A percentile compares a stretch with the other conserved stretches of the same genome.
These are phyloP conservation scores for Aspidiotus rigidus DNA, from an alignment of 2,888 invertebrate genomes.

Conservation along the genomic window DNA sequence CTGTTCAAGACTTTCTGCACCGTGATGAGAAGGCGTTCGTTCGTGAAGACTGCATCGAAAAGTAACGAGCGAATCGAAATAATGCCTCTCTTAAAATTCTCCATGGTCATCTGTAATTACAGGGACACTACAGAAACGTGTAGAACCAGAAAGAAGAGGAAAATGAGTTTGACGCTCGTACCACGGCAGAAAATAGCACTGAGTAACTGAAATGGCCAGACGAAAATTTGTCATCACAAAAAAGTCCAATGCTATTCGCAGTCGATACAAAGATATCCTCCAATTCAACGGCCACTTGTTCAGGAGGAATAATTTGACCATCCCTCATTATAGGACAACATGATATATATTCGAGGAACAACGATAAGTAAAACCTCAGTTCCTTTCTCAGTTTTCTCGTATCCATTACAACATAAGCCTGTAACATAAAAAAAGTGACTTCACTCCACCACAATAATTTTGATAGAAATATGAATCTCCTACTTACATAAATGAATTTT, in stretches of 20 bases:
- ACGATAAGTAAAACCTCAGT: slow-evolving; percentile 61
- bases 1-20: slow-evolving; percentile 74
- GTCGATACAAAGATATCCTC: slow-evolving; percentile 63
- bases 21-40: slow-evolving; percentile 65
- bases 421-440: slow-evolving; percentile 34
- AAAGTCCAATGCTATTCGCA: slow-evolving; percentile 56
- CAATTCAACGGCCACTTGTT: slow-evolving; percentile 66
- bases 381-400: slow-evolving; percentile 52
- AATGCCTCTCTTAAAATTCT: slow-evolving; percentile 64
- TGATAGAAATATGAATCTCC: background rate
- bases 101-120: slow-evolving; percentile 56
- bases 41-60: slow-evolving; percentile 59
- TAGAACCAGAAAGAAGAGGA: slow-evolving; percentile 11
- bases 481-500: slow-evolving; percentile 73
- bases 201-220: slow-evolving; percentile 65
- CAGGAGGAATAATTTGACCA: slow-evolving; percentile 52
- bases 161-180: slow-evolving; percentile 5
- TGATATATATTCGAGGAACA: slow-evolving; percentile 63
- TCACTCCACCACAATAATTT: background rate
- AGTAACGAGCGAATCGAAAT: slow-evolving; percentile 68
- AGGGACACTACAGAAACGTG: background rate
- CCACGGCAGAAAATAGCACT: slow-evolving; percentile 50
- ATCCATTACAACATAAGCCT: slow-evolving; percentile 67
- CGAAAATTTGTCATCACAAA: slow-evolving; percentile 50
- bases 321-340: slow-evolving; percentile 63